phyloP scores from a whole-genome alignment of 2,797 vertebrate genomes.

The Graptemys geographica region DNA sequence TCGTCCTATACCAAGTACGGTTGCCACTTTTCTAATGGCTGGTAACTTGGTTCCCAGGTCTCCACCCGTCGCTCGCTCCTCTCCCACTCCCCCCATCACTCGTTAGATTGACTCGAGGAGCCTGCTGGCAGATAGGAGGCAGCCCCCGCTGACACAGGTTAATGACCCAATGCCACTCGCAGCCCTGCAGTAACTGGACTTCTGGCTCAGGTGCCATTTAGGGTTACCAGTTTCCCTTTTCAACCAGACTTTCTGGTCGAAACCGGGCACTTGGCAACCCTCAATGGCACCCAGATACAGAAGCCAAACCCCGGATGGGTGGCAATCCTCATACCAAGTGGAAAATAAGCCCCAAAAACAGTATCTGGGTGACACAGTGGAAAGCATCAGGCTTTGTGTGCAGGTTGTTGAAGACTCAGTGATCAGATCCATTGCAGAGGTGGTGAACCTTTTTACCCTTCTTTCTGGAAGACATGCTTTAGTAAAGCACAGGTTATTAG shows the following conservation, averaged over 20 bases:
- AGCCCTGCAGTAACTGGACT: no score
- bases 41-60: no score
- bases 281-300: background rate
- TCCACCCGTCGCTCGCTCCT: no score
- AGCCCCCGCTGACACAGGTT: no score
- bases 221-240: no score
- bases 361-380: background rate
- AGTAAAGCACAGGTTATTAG: background rate
- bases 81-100: no score
- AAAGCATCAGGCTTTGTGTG: background rate
- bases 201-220: no score
- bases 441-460: background rate
- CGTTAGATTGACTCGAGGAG: no score
- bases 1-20: background rate
- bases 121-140: no score
- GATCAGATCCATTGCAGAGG: background rate
- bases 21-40: no score
- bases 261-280: background rate
- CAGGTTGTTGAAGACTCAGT: background rate
- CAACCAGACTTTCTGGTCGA: no score
- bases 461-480: background rate
- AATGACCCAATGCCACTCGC: no score
- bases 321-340: background rate
- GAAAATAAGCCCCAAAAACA: background rate
- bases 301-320: background rate